Evolutionary conservation across 2,797 vertebrate species (phyloP).

Genomic region (Sebastes cheni): DNA sequence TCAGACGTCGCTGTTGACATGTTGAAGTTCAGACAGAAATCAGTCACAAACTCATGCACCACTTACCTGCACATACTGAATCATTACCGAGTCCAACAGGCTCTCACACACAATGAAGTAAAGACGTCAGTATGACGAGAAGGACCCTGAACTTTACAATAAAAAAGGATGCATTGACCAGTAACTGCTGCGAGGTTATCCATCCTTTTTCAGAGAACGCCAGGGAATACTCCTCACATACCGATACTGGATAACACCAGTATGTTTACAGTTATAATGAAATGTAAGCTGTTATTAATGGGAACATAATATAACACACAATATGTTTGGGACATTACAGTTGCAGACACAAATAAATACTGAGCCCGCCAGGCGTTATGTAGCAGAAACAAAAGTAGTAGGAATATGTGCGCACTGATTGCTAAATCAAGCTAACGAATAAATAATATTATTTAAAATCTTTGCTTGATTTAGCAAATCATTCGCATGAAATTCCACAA

Average conservation of each 20-base stretch:
- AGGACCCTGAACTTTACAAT: not conserved
- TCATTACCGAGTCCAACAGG: not conserved
- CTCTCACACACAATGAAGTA: not conserved
- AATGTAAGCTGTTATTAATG: not conserved
- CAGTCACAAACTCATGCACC: slow-evolving; percentile 28
- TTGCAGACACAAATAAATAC: not conserved
- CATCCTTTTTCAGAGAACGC: slow-evolving; percentile 1
- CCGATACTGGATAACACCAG: not conserved
- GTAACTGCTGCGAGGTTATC: not conserved
- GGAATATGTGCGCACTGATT: not conserved
- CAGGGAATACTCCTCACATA: not conserved
- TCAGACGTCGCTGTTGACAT: not conserved
- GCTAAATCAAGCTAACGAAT: not conserved
- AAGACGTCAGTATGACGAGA: not conserved
- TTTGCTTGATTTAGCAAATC: not conserved
- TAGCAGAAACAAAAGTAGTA: not conserved
- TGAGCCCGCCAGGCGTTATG: too few relatives aligned
- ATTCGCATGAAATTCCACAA: not conserved
- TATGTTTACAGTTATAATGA: not conserved
- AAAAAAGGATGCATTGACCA: not conserved
- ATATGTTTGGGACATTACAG: not conserved
- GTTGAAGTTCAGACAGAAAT: not conserved
- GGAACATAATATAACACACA: not conserved
- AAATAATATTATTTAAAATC: not conserved
- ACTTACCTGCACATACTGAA: slow-evolving; percentile 46